A percentile compares a stretch with the other conserved stretches of the same genome.
These are phyloP conservation scores for Pristionchus maxplancki DNA, from an alignment of 2,888 invertebrate species.

Conservation along the genomic window DNA sequence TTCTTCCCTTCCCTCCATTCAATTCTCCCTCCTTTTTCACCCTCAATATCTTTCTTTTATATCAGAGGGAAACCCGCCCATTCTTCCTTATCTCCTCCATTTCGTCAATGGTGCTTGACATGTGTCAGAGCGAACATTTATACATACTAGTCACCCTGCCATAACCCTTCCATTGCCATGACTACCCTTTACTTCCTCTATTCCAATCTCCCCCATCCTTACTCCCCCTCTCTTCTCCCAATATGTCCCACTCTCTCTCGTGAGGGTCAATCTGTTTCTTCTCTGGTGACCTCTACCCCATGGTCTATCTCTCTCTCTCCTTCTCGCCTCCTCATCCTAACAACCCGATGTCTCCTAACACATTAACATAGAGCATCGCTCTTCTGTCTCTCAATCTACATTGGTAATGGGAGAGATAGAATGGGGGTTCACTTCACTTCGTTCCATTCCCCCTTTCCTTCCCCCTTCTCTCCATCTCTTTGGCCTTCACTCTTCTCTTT, in stretches of 20 bases:
- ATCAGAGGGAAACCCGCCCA: slow-evolving; percentile 14
- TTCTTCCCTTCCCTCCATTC: slow-evolving; percentile 42
- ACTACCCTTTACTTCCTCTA: slow-evolving; percentile 1
- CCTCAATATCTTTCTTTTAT: slow-evolving; percentile 40
- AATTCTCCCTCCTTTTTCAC: slow-evolving; percentile 50
- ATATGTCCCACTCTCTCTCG: slow-evolving; percentile 21
- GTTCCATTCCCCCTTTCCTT: slow-evolving; percentile 37
- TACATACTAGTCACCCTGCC: slow-evolving; percentile 54
- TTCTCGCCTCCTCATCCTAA: neutral
- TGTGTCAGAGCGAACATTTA: neutral
- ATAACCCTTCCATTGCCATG: neutral
- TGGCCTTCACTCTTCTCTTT: slow-evolving; percentile 45
- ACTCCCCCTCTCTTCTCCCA: slow-evolving; percentile 24
- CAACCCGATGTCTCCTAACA: neutral
- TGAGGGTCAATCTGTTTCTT: slow-evolving; percentile 28
- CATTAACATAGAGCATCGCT: neutral
- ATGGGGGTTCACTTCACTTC: slow-evolving; percentile 36
- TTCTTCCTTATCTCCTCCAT: slow-evolving; percentile 22
- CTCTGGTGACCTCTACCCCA: slow-evolving; percentile 26
- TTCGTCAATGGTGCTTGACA: slow-evolving; percentile 31
- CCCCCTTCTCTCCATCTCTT: slow-evolving; percentile 49
- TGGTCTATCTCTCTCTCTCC: slow-evolving; percentile 30
- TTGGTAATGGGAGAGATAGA: slow-evolving; percentile 37
- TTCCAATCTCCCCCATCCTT: slow-evolving; percentile 14
- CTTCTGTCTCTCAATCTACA: slow-evolving; percentile 42